phyloP scores from a whole-genome alignment of 2,888 invertebrate genomes.

The Sericinus montela region DNA sequence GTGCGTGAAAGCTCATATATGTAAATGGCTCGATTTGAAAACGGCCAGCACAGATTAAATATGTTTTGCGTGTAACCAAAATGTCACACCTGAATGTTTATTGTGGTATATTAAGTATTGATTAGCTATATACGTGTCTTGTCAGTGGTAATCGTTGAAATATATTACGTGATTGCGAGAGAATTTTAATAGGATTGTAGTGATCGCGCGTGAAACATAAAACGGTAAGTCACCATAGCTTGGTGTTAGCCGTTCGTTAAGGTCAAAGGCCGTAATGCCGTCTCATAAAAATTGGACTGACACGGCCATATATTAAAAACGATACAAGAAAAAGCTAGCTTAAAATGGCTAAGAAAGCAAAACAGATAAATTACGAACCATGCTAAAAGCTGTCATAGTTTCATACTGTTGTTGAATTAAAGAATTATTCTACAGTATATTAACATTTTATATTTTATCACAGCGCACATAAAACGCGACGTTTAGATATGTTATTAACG shows the following conservation, averaged over 20 bases:
- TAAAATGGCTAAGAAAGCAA: too few relatives aligned
- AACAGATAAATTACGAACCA: too few relatives aligned
- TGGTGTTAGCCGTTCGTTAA: not conserved
- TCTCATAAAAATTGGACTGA: not conserved
- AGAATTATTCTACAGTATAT: too few relatives aligned
- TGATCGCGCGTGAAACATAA: not conserved
- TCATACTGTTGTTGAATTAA: too few relatives aligned
- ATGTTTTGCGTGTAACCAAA: conserved; percentile 15
- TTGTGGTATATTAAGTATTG: conserved; percentile 11
- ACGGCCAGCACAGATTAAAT: conserved; percentile 9
- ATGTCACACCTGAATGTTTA: conserved; percentile 10
- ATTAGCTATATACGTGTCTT: not conserved
- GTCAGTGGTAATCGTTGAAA: not conserved
- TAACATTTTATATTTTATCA: too few relatives aligned
- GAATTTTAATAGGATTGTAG: not conserved
- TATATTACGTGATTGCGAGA: not conserved
- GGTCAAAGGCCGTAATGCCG: not conserved
- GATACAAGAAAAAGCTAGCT: too few relatives aligned
- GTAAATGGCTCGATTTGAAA: conserved; percentile 14
- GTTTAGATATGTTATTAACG: too few relatives aligned
- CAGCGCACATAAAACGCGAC: too few relatives aligned
- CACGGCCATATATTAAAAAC: too few relatives aligned
- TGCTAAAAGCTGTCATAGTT: too few relatives aligned
- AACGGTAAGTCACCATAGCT: not conserved
- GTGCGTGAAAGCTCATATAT: conserved; percentile 17